Evolutionary conservation across 2,888 invertebrate genomes (phyloP).

Genomic region (Drosophila subsilvestris): DNA sequence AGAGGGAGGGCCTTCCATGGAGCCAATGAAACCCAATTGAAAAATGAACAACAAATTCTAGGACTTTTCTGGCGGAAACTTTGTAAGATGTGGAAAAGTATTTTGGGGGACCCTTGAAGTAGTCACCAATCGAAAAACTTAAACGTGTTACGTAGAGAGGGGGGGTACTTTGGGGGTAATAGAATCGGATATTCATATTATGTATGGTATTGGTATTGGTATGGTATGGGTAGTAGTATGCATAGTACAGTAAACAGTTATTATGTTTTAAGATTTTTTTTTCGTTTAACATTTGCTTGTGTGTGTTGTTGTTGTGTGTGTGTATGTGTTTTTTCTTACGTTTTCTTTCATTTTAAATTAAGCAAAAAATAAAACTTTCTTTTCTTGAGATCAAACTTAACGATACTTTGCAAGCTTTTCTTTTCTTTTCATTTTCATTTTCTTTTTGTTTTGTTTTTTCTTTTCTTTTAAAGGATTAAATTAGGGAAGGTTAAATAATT

Average conservation of each 20-base stretch:
- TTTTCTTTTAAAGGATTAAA: constrained; percentile 37
- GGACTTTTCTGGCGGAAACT: constrained; percentile 53
- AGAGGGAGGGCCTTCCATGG: constrained; percentile 39
- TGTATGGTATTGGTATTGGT: constrained; percentile 8
- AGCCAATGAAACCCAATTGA: constrained; percentile 59
- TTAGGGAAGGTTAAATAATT: constrained; percentile 40
- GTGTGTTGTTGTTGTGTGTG: constrained; percentile 14
- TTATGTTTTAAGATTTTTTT: constrained; percentile 54
- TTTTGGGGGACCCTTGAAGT: constrained; percentile 18
- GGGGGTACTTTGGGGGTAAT: not conserved
- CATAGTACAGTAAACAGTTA: constrained; percentile 74
- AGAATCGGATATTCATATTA: constrained; percentile 52
- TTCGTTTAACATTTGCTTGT: constrained; percentile 27
- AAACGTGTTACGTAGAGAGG: constrained; percentile 53
- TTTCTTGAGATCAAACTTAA: constrained; percentile 80
- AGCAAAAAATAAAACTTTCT: constrained; percentile 69
- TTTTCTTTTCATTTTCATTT: constrained; percentile 52
- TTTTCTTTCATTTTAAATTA: constrained; percentile 63
- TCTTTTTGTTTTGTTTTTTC: constrained; percentile 24
- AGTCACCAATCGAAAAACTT: constrained; percentile 61
- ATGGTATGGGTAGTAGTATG: constrained; percentile 59
- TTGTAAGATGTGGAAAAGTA: constrained; percentile 62
- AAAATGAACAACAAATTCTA: constrained; percentile 31
- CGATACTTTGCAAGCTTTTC: constrained; percentile 74
- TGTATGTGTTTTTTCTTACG: constrained; percentile 20